phyloP scores from a whole-genome alignment of 2,888 invertebrate species.

The Diarsia dahlii region DNA sequence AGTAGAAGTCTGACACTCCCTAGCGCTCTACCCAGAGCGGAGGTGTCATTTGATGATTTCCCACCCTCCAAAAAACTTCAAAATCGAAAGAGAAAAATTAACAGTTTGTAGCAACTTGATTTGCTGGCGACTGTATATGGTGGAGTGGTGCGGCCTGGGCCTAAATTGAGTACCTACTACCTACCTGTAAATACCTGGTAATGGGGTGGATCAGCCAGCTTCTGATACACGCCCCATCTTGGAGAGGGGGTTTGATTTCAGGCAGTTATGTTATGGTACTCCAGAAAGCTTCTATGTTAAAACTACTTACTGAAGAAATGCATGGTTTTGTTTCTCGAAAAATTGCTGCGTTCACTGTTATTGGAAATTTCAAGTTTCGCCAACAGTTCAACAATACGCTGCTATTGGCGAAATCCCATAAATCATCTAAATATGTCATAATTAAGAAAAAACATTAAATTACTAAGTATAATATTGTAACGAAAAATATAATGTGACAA shows the following conservation, averaged over 20 bases:
- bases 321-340: constrained; percentile 79
- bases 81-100: too few species aligned
- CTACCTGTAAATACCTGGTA: not conserved
- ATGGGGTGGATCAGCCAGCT: not conserved
- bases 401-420: constrained; percentile 73
- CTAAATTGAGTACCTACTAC: not conserved
- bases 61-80: too few species aligned
- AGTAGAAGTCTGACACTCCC: too few species aligned
- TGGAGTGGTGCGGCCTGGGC: not conserved
- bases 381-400: constrained; percentile 64
- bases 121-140: not conserved
- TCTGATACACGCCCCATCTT: not conserved
- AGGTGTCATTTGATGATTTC: too few species aligned
- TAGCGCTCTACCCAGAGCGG: too few species aligned
- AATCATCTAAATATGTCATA: constrained; percentile 85
- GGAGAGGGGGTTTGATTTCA: not conserved
- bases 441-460: constrained; percentile 80
- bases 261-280: not conserved
- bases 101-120: too few species aligned
- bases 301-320: constrained; percentile 77
- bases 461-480: constrained; percentile 64
- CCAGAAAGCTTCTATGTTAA: not conserved
- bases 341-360: constrained; percentile 76
- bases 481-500: constrained; percentile 72
- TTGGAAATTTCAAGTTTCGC: constrained; percentile 71